Conservation (phyloP, 2,888 invertebrate species). For the Alentia gelatinosa region DNA sequence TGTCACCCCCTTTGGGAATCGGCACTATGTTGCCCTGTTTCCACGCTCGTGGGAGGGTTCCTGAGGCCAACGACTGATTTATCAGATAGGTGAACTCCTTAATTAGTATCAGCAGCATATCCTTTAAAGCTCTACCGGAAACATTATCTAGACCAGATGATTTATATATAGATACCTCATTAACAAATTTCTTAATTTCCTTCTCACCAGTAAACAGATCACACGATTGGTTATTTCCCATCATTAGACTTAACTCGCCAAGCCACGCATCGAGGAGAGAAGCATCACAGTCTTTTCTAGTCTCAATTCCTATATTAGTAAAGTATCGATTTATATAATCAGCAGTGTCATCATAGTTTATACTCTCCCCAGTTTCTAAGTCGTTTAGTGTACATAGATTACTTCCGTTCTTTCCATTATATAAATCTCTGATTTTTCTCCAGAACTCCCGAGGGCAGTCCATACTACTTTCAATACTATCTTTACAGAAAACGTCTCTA, state of each 20-base stretch:
- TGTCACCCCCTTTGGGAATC: neutral
- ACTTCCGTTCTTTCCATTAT: too few relatives aligned
- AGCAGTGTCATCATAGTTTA: neutral
- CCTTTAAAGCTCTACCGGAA: too few relatives aligned
- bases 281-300: neutral
- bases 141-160: neutral
- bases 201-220: neutral
- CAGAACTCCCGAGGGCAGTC: too few relatives aligned
- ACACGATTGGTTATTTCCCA: neutral
- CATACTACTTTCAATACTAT: too few relatives aligned
- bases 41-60: neutral
- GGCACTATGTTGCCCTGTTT: neutral
- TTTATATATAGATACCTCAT: neutral
- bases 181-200: neutral
- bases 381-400: too few relatives aligned
- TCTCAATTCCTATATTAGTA: neutral
- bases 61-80: neutral
- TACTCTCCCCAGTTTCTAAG: neutral
- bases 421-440: too few relatives aligned
- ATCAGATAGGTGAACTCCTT: neutral
- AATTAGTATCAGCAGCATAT: too few relatives aligned
- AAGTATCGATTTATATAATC: neutral
- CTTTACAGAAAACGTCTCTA: too few relatives aligned
- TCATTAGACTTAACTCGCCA: neutral
- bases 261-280: too few relatives aligned